Evolutionary conservation across 2,113 vertebrate genomes (phyloP).

Genomic region (Pipa parva): DNA sequence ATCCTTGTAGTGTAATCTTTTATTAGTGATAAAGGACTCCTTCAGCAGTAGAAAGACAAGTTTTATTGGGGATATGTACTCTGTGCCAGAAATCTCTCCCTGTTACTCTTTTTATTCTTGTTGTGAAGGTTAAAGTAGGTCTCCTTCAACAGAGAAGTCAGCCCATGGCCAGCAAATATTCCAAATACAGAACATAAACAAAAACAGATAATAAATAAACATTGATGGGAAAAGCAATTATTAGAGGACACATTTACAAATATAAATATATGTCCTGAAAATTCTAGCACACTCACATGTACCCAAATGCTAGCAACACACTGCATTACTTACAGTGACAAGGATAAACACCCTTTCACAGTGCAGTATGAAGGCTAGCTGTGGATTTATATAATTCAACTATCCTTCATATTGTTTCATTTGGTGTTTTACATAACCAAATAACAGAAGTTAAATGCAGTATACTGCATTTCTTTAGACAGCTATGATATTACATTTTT

Average conservation of each 20-base stretch:
- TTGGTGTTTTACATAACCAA: not conserved
- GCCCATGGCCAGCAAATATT: too few relatives aligned
- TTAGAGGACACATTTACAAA: not conserved
- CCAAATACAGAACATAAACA: conserved; percentile 11
- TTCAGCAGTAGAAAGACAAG: conserved; percentile 4
- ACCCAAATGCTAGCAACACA: not conserved
- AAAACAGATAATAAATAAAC: conserved; percentile 37
- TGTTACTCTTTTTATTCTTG: too few relatives aligned
- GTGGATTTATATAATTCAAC: not conserved
- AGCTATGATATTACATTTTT: not conserved
- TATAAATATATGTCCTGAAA: not conserved
- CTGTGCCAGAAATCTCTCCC: not conserved
- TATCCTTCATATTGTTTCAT: not conserved
- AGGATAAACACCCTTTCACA: not conserved
- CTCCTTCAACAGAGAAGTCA: too few relatives aligned
- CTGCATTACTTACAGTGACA: not conserved
- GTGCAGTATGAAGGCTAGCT: conserved; percentile 8
- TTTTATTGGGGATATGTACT: conserved; percentile 18
- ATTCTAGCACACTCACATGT: not conserved
- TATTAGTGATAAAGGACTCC: too few relatives aligned
- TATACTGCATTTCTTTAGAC: not conserved
- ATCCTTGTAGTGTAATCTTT: too few relatives aligned
- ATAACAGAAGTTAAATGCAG: not conserved
- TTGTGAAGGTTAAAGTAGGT: too few relatives aligned
- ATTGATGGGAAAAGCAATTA: not conserved